Base-by-base conservation (phyloP, 2,888 invertebrate species). In the Biston stratarius region DNA sequence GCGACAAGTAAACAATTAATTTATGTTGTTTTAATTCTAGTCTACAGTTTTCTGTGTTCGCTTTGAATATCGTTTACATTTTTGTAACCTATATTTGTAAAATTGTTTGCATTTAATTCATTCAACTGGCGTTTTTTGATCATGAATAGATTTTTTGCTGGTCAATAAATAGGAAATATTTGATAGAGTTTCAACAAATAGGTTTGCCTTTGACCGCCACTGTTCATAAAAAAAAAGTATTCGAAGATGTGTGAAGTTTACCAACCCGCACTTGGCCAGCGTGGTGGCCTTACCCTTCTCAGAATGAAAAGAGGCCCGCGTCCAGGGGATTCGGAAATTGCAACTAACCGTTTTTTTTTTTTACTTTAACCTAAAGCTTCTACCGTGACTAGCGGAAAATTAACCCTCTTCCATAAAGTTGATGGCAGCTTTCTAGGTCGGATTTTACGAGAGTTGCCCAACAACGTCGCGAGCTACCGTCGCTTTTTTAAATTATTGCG, bases 401-500 rank as follows among this genome's bases (percentile, higher is more conserved):
- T 66, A 52, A 61, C 47, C 58, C 66, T 55, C 58, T 48, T 63
- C 42, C 67, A 51, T 68, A 63, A 68, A 68, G 60, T 68, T 59
- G 63, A 60, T 51, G 60, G 36, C 33, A 62, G 65, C 57, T 61
- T 52, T 76, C 65, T 71, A 76, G 78, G 79, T 71, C 72, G 70
- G 75, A 75, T 79, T 80, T 73, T 64, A 69, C 71, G 70, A 66
- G 68, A 63, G 69, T 67, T 62, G 49, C 58, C 66, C 71, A 72
- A 79, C 76, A 76, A 71, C 77, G 74, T 76, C 73, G 70, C 68
- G 62, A 68, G 70, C 68, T 59, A 67, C 66, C 55, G 72, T 52
- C 78, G 79, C 80, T 79, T 85, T 86, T 85, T 89, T 83, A 89
- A 90, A 89, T 89, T 85, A 91, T 90, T 83, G 84, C 88, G 85